Evolutionary conservation across 2,113 vertebrate species (phyloP), one percentile per base, ranked within the genome.

Genomic region (Micronycteris hirsuta): DNA sequence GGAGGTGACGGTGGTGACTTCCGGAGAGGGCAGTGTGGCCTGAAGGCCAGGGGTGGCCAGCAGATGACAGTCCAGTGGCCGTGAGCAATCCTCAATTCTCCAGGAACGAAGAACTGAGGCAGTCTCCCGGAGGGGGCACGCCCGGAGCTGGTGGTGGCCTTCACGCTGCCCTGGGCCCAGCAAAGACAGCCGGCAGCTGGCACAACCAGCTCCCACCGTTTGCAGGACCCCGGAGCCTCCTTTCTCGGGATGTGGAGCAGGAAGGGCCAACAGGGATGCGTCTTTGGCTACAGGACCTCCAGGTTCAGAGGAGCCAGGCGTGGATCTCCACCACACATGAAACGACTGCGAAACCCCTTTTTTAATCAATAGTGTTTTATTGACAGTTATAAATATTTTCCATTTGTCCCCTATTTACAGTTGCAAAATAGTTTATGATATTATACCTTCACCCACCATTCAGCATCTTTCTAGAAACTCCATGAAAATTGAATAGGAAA

Each of bases 381-480:
- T 99, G 94, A 98, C 98, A 98, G 98, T 99, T 99, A 99, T 99
- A 99, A 99, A 99, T 99, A 99, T 97, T 98, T 95, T 98, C 98
- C 98, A 98, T 96, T 97, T 98, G 89, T 97, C 97, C 97, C 91
- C 98, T 99, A 99, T 99, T 98, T 99, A 99, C 99, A 99, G 93
- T 98, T 99, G 99, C 97, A 99, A 99, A 99, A 99, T 99, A 99
- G 98, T 99, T 98, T 97, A 98, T 98, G 96, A 97, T 98, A 98
- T 98, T 92, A 96, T 96, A 96, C 98, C 98, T 93, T 98, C 98
- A 99, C 98, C 97, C 98, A 98, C 97, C 97, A 96, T 96, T 98
- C 98, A 78, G 78, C 77, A 1, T 97, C 98, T 98, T 98, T 96
- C 98, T 98, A 98, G 98, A 99, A 99, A 98, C 96, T 98, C 89